Conservation (phyloP, 2,888 invertebrate genomes). For the Gonocerus acuteangulatus region DNA sequence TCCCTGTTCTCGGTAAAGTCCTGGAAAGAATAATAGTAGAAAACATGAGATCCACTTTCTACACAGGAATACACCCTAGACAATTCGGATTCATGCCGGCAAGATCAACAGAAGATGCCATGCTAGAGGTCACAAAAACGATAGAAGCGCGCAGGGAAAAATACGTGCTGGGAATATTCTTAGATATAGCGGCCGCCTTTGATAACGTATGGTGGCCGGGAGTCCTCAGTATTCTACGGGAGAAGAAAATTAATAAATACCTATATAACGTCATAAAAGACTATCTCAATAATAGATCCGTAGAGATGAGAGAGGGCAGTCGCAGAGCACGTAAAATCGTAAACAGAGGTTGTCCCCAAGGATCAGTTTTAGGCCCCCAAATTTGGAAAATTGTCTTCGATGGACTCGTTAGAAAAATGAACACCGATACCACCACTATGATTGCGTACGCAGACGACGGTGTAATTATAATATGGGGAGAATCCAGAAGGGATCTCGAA, state of each 20-base stretch:
- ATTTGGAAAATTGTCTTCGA: not conserved
- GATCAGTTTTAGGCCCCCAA: constrained; percentile 12
- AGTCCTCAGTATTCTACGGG: not conserved
- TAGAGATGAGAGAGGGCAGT: not conserved
- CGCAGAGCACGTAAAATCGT: not conserved
- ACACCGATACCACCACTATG: not conserved
- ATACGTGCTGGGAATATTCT: not conserved
- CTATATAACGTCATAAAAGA: not conserved
- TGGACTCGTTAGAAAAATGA: not conserved
- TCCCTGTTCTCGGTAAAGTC: constrained; percentile 23
- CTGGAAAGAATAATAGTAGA: constrained; percentile 27
- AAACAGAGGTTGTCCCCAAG: constrained; percentile 9
- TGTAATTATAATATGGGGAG: not conserved
- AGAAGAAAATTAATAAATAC: not conserved
- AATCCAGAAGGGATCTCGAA: constrained; percentile 1
- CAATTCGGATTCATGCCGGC: not conserved
- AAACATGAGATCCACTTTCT: not conserved
- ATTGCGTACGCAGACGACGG: constrained; percentile 2
- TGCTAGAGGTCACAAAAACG: not conserved
- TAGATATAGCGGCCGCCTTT: not conserved
- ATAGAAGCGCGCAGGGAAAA: not conserved
- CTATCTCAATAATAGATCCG: not conserved
- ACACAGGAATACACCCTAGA: too few relatives aligned
- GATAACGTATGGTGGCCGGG: not conserved
- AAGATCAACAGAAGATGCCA: constrained; percentile 22